These are phyloP conservation scores for Charanyca ferruginea DNA, from an alignment of 2,888 invertebrate genomes.

Conservation along the genomic window DNA sequence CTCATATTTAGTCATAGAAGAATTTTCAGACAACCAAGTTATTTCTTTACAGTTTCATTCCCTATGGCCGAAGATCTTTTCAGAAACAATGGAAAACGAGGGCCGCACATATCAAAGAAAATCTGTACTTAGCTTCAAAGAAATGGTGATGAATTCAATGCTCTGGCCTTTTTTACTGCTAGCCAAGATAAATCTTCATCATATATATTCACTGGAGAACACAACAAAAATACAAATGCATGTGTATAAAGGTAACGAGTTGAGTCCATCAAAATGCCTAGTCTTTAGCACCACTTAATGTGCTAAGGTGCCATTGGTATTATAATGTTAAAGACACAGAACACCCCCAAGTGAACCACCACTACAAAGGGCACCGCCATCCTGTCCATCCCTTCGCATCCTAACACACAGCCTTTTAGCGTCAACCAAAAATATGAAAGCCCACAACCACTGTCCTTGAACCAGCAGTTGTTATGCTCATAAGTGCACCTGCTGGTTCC, in stretches of 20 bases:
- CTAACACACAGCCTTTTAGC: too few relatives aligned
- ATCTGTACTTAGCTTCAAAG: slow-evolving; percentile 61
- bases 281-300: too few relatives aligned
- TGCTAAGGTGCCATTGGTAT: too few relatives aligned
- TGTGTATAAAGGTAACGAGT: slow-evolving; percentile 72
- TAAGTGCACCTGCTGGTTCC: too few relatives aligned
- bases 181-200: slow-evolving; percentile 52
- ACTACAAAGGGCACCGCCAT: too few relatives aligned
- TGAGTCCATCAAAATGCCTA: background rate
- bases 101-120: slow-evolving; percentile 67
- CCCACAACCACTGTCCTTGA: background rate
- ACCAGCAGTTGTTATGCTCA: background rate
- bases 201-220: slow-evolving; percentile 33
- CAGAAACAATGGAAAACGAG: slow-evolving; percentile 63
- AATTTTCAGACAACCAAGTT: background rate
- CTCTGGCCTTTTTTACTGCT: slow-evolving; percentile 69
- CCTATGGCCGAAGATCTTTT: slow-evolving; percentile 62
- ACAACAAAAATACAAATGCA: slow-evolving; percentile 68
- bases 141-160: slow-evolving; percentile 66
- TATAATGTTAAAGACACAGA: too few relatives aligned
- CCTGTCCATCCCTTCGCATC: too few relatives aligned
- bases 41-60: slow-evolving; percentile 31
- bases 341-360: too few relatives aligned
- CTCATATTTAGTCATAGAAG: background rate
- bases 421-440: too few relatives aligned